Conservation (phyloP, 2,113 vertebrate species). For the Nestor notabilis region DNA sequence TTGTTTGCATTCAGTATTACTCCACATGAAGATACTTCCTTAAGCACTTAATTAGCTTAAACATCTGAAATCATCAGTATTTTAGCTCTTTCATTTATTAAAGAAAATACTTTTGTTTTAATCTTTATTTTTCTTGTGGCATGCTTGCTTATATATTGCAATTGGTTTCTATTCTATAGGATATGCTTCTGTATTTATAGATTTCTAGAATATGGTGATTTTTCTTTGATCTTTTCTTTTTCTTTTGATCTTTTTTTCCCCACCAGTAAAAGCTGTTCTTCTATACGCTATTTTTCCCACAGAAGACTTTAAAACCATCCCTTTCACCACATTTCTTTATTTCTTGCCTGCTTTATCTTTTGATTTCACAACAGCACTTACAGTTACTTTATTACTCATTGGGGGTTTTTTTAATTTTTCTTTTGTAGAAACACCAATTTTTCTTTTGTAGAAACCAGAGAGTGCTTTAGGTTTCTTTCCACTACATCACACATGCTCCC, state of each 20-base stretch:
- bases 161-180: not conserved
- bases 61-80: not conserved
- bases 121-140: conserved; percentile 9
- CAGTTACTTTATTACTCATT: not conserved
- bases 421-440: not conserved
- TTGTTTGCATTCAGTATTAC: not conserved
- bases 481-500: not conserved
- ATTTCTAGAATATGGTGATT: not conserved
- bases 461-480: not conserved
- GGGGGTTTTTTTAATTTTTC: not conserved
- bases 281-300: not conserved
- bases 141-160: not conserved
- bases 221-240: conserved; percentile 15
- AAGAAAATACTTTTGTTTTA: not conserved
- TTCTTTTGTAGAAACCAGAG: not conserved
- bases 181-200: not conserved
- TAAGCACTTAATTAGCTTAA: not conserved
- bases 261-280: not conserved
- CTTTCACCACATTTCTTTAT: not conserved
- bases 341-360: not conserved
- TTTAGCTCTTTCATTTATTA: conserved; percentile 17
- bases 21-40: not conserved
- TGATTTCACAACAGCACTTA: not conserved
- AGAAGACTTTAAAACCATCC: not conserved
- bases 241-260: not conserved